A percentile compares a stretch with the other conserved stretches of the same genome.
phyloP scores from a whole-genome alignment of 2,797 vertebrate genomes.

The Peromyscus eremicus region DNA sequence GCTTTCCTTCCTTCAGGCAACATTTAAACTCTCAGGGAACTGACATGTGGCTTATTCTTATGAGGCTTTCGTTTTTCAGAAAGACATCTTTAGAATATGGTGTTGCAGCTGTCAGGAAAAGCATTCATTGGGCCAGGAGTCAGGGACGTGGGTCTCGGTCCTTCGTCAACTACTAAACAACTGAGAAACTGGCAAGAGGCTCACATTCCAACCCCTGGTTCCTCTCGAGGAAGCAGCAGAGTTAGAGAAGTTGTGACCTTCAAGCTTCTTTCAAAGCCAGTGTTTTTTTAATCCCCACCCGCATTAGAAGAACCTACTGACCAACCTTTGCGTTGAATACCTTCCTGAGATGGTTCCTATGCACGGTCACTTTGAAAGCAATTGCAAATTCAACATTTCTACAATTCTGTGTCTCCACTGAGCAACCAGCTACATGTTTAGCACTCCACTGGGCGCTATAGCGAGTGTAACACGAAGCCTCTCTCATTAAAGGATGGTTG shows the following conservation, averaged over 20 bases:
- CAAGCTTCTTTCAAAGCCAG: not conserved
- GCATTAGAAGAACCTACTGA: not conserved
- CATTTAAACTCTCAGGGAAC: slow-evolving; percentile 28
- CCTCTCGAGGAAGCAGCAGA: slow-evolving; percentile 22
- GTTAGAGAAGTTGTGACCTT: not conserved
- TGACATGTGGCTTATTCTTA: not conserved
- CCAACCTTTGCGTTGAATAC: not conserved
- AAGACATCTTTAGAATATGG: not conserved
- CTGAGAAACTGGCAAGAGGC: not conserved
- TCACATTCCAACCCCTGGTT: not conserved
- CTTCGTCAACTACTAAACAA: not conserved
- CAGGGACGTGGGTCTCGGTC: not conserved
- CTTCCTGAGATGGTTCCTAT: not conserved
- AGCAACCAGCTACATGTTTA: not conserved
- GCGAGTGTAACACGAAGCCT: not conserved
- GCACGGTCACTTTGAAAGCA: not conserved
- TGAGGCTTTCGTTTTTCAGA: slow-evolving; percentile 17
- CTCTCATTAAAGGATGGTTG: not conserved
- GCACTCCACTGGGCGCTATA: not conserved
- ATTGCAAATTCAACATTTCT: not conserved
- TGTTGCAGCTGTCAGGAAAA: not conserved
- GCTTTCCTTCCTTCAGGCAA: not conserved
- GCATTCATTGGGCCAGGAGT: not conserved
- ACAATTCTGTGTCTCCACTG: not conserved
- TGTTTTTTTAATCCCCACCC: not conserved